Percentiles rank a stretch among this genome's conserved stretches.
Evolutionary conservation across 2,888 invertebrate genomes (phyloP).

Genomic region (Drosophila mimetica): DNA sequence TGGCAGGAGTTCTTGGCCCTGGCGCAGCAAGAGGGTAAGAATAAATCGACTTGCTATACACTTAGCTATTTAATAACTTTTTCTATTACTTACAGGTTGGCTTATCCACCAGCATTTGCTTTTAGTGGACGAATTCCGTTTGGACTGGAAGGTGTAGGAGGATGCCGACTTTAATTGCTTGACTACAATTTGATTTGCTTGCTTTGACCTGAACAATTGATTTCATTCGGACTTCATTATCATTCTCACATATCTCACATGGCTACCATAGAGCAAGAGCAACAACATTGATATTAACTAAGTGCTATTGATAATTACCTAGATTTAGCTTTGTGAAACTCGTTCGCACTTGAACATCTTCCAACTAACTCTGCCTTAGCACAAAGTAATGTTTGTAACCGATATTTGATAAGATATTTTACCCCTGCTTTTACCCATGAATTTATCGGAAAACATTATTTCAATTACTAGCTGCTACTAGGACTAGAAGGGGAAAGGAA

Average conservation of each 20-base stretch:
- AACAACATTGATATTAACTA: slow-evolving; percentile 61
- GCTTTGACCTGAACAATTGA: slow-evolving; percentile 35
- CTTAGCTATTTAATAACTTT: background rate
- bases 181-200: slow-evolving; percentile 36
- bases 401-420: slow-evolving; percentile 53
- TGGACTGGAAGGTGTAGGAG: slow-evolving; percentile 83
- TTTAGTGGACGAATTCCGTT: slow-evolving; percentile 87
- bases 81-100: slow-evolving; percentile 85
- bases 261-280: slow-evolving; percentile 33
- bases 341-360: slow-evolving; percentile 63
- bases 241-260: slow-evolving; percentile 70
- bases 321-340: slow-evolving; percentile 51
- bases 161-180: slow-evolving; percentile 3
- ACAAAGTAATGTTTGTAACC: slow-evolving; percentile 64
- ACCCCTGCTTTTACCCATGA: slow-evolving; percentile 30
- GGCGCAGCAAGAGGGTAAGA: slow-evolving; percentile 84
- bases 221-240: slow-evolving; percentile 36
- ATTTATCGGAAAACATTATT: slow-evolving; percentile 25
- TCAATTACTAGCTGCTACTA: slow-evolving; percentile 32
- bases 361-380: slow-evolving; percentile 78
- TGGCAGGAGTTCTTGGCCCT: slow-evolving; percentile 85
- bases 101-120: slow-evolving; percentile 86
- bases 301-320: slow-evolving; percentile 56
- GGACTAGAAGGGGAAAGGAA: slow-evolving; percentile 6
- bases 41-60: too few species aligned